phyloP scores from a whole-genome alignment of 2,797 vertebrate species.

The Hydrophis major region DNA sequence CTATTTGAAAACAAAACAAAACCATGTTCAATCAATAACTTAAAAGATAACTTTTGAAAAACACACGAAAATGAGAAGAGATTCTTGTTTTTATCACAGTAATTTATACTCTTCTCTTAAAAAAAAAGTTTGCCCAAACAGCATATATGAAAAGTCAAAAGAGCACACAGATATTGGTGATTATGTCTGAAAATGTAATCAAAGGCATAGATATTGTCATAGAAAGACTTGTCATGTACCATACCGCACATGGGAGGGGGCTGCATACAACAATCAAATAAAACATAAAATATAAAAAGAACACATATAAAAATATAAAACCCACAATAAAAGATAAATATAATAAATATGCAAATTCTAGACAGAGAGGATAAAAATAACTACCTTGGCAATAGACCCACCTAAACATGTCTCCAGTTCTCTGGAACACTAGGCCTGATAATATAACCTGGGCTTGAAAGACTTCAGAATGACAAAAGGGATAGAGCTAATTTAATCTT shows the following conservation, averaged over 20 bases:
- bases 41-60: constrained; percentile 47
- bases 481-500: not conserved
- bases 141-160: not conserved
- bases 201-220: not conserved
- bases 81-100: constrained; percentile 42
- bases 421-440: not conserved
- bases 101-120: constrained; percentile 15
- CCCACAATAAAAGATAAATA: not conserved
- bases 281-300: not conserved
- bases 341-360: not conserved
- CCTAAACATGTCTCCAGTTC: not conserved
- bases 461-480: not conserved
- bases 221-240: not conserved
- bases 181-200: not conserved
- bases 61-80: constrained; percentile 32
- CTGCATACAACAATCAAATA: not conserved
- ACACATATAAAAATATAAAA: not conserved
- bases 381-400: not conserved
- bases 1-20: constrained; percentile 68
- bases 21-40: constrained; percentile 49
- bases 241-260: not conserved
- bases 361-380: not conserved
- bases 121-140: constrained; percentile 25
- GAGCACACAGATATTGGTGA: not conserved
- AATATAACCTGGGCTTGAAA: not conserved